phyloP scores from a whole-genome alignment of 1,140 invertebrate species.

The Pararge aegeria region DNA sequence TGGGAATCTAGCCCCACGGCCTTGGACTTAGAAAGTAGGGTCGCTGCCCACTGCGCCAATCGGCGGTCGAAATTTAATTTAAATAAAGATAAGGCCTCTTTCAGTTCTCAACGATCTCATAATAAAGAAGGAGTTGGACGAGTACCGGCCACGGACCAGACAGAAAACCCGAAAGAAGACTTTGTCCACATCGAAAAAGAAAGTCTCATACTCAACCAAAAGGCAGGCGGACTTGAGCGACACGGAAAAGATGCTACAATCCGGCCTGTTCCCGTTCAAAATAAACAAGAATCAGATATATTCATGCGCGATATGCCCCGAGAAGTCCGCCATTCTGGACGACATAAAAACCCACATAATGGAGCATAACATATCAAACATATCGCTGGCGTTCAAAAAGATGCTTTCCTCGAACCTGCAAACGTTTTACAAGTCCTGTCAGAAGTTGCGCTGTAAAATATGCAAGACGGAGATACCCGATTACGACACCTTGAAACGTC shows the following conservation, averaged over 20 bases:
- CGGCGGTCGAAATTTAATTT: too few species aligned
- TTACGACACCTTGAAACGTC: conserved; percentile 50
- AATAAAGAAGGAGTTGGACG: conserved; percentile 45
- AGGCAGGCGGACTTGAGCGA: conserved; percentile 40
- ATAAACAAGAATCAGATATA: conserved; percentile 53
- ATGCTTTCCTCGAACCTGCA: conserved; percentile 57
- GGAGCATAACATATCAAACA: conserved; percentile 47
- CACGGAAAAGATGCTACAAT: conserved; percentile 46
- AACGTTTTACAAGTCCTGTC: conserved; percentile 45
- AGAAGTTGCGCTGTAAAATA: conserved; percentile 48
- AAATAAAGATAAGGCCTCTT: too few species aligned
- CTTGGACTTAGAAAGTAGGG: too few species aligned
- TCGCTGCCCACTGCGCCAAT: too few species aligned
- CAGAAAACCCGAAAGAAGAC: conserved; percentile 33
- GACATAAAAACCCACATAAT: conserved; percentile 51
- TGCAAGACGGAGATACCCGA: conserved; percentile 48
- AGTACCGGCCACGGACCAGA: conserved; percentile 22
- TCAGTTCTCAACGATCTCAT: conserved; percentile 25
- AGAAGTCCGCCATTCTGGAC: conserved; percentile 49
- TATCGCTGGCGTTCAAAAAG: conserved; percentile 60
- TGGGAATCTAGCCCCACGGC: too few species aligned
- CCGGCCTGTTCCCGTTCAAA: conserved; percentile 65
- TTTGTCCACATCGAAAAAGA: conserved; percentile 30
- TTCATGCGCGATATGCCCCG: conserved; percentile 55
- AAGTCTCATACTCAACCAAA: conserved; percentile 39